Percentiles rank a stretch among this genome's conserved stretches.
phyloP scores from a whole-genome alignment of 2,113 vertebrate genomes.

The Picathartes gymnocephalus region DNA sequence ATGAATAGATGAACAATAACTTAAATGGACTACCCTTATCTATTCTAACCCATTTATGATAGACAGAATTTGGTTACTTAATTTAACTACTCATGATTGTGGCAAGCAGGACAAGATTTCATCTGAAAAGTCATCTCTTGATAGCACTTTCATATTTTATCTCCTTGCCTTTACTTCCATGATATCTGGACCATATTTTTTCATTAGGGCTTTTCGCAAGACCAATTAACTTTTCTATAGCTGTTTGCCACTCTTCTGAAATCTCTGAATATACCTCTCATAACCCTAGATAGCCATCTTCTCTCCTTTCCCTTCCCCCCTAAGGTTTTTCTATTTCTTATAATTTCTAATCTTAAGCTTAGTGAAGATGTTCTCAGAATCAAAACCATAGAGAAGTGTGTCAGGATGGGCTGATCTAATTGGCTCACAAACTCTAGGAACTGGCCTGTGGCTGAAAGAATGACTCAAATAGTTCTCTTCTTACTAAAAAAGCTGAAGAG shows the following conservation, averaged over 20 bases:
- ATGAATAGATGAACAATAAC: neutral
- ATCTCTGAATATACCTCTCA: neutral
- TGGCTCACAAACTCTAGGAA: neutral
- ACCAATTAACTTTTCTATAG: neutral
- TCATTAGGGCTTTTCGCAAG: neutral
- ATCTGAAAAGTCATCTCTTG: neutral
- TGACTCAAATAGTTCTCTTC: slow-evolving; percentile 22
- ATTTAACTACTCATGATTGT: neutral
- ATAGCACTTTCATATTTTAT: neutral
- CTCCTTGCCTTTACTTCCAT: neutral
- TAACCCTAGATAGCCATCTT: neutral
- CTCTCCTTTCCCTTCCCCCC: neutral
- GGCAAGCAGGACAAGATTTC: neutral
- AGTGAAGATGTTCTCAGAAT: slow-evolving; percentile 4
- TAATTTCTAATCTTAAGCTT: neutral
- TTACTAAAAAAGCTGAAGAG: neutral
- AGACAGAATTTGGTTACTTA: neutral
- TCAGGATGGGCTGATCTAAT: neutral
- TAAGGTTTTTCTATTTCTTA: neutral
- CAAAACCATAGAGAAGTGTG: neutral
- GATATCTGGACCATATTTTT: neutral
- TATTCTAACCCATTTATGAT: neutral
- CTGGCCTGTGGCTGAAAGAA: neutral
- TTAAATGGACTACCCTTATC: neutral
- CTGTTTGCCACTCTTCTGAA: neutral